Evolutionary conservation across 2,888 invertebrate species (phyloP).

Genomic region (Apomyelois bistriatella): DNA sequence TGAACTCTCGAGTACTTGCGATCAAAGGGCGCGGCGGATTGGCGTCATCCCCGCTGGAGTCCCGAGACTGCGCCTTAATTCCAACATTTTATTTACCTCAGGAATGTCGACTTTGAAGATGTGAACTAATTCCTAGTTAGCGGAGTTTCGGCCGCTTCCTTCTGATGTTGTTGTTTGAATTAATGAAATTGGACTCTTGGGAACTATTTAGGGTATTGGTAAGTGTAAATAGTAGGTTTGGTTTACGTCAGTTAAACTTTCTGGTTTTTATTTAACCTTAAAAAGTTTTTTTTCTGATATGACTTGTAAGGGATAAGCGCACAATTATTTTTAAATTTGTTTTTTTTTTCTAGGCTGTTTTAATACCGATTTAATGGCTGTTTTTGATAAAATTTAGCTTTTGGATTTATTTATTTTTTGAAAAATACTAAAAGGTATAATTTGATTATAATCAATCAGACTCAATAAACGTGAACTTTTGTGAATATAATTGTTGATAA

Average conservation of each 20-base stretch:
- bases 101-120: conserved; percentile 68
- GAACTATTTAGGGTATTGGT: conserved; percentile 41
- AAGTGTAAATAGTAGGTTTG: conserved; percentile 4
- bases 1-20: conserved; percentile 51
- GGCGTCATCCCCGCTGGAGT: conserved; percentile 33
- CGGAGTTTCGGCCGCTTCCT: conserved; percentile 46
- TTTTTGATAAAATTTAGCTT: too few relatives aligned
- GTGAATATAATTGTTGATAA: too few relatives aligned
- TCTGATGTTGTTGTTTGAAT: conserved; percentile 45
- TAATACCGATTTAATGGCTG: too few relatives aligned
- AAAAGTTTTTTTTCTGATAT: too few relatives aligned
- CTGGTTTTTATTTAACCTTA: too few relatives aligned
- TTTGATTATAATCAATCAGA: too few relatives aligned
- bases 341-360: too few relatives aligned
- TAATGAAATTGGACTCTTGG: conserved; percentile 57
- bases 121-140: conserved; percentile 66
- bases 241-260: conserved; percentile 38
- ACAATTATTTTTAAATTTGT: too few relatives aligned
- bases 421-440: too few relatives aligned
- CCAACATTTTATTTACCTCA: conserved; percentile 61
- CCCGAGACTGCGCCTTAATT: conserved; percentile 39
- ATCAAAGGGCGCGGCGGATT: conserved; percentile 54
- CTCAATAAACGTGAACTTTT: too few relatives aligned
- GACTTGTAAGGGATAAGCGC: too few relatives aligned
- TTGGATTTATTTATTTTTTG: too few relatives aligned